Percentiles rank a stretch among this genome's conserved stretches.
phyloP scores from a whole-genome alignment of 1,140 invertebrate genomes.

The Sycobia sp. region DNA sequence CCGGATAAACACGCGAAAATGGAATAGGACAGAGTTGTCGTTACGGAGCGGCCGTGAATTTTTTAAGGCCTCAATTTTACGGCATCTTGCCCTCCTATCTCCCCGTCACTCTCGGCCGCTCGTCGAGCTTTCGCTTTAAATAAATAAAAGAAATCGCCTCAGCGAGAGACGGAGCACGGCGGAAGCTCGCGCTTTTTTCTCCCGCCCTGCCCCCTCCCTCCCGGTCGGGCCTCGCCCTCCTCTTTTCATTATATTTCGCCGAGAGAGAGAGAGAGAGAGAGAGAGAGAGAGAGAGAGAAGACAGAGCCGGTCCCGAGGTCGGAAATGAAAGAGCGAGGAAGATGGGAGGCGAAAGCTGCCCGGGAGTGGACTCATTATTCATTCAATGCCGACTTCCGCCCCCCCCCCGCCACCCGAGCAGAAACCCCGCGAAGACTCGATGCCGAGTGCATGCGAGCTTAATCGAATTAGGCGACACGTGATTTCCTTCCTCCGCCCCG shows the following conservation, averaged over 20 bases:
- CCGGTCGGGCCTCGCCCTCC: too few species aligned
- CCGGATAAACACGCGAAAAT: too few species aligned
- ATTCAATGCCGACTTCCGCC: slow-evolving; percentile 49
- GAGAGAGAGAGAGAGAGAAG: background rate
- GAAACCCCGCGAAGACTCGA: background rate
- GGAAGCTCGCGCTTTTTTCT: background rate
- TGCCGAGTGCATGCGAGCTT: background rate
- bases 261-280: too few species aligned
- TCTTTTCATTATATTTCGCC: slow-evolving; percentile 2
- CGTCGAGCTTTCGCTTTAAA: background rate
- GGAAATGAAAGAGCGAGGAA: slow-evolving; percentile 55
- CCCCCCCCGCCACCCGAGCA: slow-evolving; percentile 11
- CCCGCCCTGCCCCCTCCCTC: too few species aligned
- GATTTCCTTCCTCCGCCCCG: slow-evolving; percentile 33
- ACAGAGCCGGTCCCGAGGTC: slow-evolving; percentile 39
- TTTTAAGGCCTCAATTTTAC: slow-evolving; percentile 8
- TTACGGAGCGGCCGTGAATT: background rate
- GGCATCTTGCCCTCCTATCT: background rate
- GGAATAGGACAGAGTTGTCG: background rate
- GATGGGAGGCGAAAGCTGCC: slow-evolving; percentile 40
- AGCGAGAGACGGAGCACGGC: too few species aligned
- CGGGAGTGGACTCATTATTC: slow-evolving; percentile 49
- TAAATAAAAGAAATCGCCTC: slow-evolving; percentile 16
- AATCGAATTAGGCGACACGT: slow-evolving; percentile 16
- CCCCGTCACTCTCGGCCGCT: slow-evolving; percentile 16